These are phyloP conservation scores for Muscicapa adusta DNA, from an alignment of 2,113 vertebrate species.

Conservation along the genomic window DNA sequence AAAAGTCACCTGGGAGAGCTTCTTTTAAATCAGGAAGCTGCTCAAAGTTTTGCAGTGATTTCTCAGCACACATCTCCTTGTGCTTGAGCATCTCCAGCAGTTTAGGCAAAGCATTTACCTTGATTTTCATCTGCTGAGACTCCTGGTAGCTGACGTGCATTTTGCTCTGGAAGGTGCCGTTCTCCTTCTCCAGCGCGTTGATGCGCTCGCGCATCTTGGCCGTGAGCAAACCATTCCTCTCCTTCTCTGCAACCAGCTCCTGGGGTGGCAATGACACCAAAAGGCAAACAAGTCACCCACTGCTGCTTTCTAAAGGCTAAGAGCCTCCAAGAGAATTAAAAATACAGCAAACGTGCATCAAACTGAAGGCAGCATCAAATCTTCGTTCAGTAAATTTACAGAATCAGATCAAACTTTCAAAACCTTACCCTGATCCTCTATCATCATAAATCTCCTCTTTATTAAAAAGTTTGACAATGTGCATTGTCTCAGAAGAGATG, in stretches of 20 bases:
- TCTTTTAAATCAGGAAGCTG: not conserved
- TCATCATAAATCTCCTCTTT: not conserved
- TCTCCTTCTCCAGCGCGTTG: slow-evolving; percentile 86
- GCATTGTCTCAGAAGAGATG: not conserved
- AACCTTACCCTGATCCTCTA: not conserved
- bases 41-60: not conserved
- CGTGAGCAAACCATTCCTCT: slow-evolving; percentile 82
- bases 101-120: slow-evolving; percentile 69
- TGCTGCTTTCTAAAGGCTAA: not conserved
- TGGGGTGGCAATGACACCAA: slow-evolving; percentile 33
- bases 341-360: not conserved
- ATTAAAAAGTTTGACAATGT: not conserved
- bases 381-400: rapidly evolving
- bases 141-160: slow-evolving; percentile 89
- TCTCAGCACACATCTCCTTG: not conserved
- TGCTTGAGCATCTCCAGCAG: not conserved
- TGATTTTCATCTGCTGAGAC: slow-evolving; percentile 88
- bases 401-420: not conserved
- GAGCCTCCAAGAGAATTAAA: not conserved
- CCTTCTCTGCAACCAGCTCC: slow-evolving; percentile 93
- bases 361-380: not conserved
- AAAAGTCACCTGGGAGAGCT: not conserved
- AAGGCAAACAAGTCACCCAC: not conserved
- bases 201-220: slow-evolving; percentile 87
- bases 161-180: slow-evolving; percentile 87